Evolutionary conservation across 2,113 vertebrate species (phyloP).

Genomic region (Xyliphius kryptos): DNA sequence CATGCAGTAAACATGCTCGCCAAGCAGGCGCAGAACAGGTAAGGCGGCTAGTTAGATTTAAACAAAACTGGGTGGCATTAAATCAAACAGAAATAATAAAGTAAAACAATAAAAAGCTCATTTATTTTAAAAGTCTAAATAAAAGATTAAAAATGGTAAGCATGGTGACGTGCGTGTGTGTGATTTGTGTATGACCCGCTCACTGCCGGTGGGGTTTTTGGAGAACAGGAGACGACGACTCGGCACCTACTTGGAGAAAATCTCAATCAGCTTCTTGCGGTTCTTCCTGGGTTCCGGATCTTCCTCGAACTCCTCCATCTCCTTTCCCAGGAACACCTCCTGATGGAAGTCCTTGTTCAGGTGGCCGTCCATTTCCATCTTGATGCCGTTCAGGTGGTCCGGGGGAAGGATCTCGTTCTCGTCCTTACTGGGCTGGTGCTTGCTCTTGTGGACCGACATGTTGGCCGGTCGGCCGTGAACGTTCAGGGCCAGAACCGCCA

Average conservation of each 20-base stretch:
- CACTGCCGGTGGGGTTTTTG: too few species aligned
- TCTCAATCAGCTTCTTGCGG: conserved; percentile 81
- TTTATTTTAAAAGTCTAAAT: too few species aligned
- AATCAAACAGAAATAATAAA: too few species aligned
- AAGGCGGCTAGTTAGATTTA: too few species aligned
- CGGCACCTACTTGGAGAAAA: conserved; percentile 82
- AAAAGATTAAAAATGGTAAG: too few species aligned
- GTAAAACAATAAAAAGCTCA: too few species aligned
- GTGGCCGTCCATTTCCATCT: conserved; percentile 88
- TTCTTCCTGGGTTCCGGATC: conserved; percentile 81
- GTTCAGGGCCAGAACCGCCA: conserved; percentile 58
- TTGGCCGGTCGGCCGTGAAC: conserved; percentile 81
- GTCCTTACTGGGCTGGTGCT: conserved; percentile 59
- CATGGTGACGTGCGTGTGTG: too few species aligned
- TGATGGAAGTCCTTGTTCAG: conserved; percentile 94
- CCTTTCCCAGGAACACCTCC: conserved; percentile 90
- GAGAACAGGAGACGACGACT: not conserved
- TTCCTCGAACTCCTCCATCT: conserved; percentile 85
- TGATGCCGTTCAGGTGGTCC: conserved; percentile 86
- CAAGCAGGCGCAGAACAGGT: too few species aligned
- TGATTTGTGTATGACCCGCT: too few species aligned
- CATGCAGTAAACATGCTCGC: too few species aligned
- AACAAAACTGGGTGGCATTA: too few species aligned
- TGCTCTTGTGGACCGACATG: conserved; percentile 73
- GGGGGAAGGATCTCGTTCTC: conserved; percentile 88